A percentile compares a stretch with the other conserved stretches of the same genome.
Evolutionary conservation across 2,888 invertebrate species (phyloP).

Genomic region (Oegoconia quadripuncta): DNA sequence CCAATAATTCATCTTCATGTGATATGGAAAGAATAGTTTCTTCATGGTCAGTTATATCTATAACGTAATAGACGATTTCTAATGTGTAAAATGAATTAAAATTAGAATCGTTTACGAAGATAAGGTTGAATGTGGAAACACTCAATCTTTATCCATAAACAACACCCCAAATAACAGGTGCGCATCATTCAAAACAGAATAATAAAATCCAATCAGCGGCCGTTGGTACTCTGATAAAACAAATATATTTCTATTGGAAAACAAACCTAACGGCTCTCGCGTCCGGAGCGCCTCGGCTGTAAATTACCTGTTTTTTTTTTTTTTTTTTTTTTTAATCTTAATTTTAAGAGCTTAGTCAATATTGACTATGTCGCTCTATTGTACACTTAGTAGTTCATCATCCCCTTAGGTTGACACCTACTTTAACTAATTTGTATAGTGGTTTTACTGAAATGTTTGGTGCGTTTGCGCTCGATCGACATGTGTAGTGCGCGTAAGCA

Average conservation of each 20-base stretch:
- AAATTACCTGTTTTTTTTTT: conserved; percentile 76
- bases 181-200: conserved; percentile 12
- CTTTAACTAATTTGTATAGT: too few relatives aligned
- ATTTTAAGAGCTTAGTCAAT: too few relatives aligned
- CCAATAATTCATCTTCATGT: too few relatives aligned
- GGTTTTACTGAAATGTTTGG: conserved; percentile 70
- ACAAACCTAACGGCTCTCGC: conserved; percentile 48
- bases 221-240: conserved; percentile 42
- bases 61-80: too few relatives aligned
- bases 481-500: conserved; percentile 21
- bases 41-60: too few relatives aligned
- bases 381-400: too few relatives aligned
- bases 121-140: conserved; percentile 17
- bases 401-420: too few relatives aligned
- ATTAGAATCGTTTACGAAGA: conserved; percentile 21
- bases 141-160: neutral
- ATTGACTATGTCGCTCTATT: too few relatives aligned
- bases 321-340: too few relatives aligned
- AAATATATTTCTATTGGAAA: conserved; percentile 55
- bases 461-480: conserved; percentile 68
- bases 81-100: too few relatives aligned
- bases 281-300: conserved; percentile 43
- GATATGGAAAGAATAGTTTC: too few relatives aligned
- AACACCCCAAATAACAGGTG: conserved; percentile 16
- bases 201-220: conserved; percentile 59